A percentile compares a stretch with the other conserved stretches of the same genome.
phyloP scores from a whole-genome alignment of 2,888 invertebrate genomes.

The Odiellus spinosus region DNA sequence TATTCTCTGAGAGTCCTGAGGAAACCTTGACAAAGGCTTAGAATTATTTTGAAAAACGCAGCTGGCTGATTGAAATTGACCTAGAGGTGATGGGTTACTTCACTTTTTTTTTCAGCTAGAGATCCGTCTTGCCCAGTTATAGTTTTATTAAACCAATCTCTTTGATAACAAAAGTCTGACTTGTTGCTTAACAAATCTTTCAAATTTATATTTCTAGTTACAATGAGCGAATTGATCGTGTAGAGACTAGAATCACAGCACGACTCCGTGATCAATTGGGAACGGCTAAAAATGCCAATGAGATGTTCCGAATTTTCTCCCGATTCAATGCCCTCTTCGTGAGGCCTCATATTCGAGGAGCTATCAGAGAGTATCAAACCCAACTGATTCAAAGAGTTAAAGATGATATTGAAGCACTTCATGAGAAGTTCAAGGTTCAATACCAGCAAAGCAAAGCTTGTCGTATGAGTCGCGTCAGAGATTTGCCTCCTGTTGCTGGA shows the following conservation, averaged over 20 bases:
- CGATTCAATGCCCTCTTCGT: slow-evolving; percentile 98
- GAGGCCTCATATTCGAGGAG: slow-evolving; percentile 94
- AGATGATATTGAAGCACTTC: slow-evolving; percentile 93
- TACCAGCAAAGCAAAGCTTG: slow-evolving; percentile 90
- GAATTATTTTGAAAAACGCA: too few relatives aligned
- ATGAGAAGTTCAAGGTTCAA: slow-evolving; percentile 96
- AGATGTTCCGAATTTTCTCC: slow-evolving; percentile 96
- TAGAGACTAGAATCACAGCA: slow-evolving; percentile 94
- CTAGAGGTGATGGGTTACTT: too few relatives aligned
- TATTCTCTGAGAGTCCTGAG: too few relatives aligned
- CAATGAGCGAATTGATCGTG: slow-evolving; percentile 93
- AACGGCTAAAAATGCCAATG: slow-evolving; percentile 96
- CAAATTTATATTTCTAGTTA: slow-evolving; percentile 45
- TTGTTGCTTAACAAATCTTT: too few relatives aligned
- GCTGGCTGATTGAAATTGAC: too few relatives aligned
- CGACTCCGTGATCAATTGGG: slow-evolving; percentile 93
- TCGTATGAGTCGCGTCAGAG: slow-evolving; percentile 73
- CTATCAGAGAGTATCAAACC: slow-evolving; percentile 97
- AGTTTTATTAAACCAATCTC: too few relatives aligned
- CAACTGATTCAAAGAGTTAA: slow-evolving; percentile 97
- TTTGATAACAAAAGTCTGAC: too few relatives aligned
- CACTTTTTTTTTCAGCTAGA: too few relatives aligned
- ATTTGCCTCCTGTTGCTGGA: slow-evolving; percentile 91
- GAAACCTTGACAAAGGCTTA: too few relatives aligned
- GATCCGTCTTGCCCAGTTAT: too few relatives aligned